Evolutionary conservation across 2,888 invertebrate genomes (phyloP).

Genomic region (Megamerina dolium): DNA sequence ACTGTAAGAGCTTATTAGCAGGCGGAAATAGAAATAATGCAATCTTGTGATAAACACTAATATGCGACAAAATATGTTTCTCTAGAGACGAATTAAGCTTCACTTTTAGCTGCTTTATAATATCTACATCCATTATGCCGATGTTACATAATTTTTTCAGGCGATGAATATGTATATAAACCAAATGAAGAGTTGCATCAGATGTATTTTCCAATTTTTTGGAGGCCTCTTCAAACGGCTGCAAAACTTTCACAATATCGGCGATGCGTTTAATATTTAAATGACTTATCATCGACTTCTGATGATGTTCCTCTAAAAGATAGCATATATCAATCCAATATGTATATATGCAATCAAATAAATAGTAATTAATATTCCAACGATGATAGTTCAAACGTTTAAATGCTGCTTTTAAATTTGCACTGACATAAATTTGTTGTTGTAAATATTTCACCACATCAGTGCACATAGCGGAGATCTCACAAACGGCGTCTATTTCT

Average conservation of each 20-base stretch:
- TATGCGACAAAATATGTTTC: slow-evolving; percentile 1
- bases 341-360: neutral
- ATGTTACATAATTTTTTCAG: no score
- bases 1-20: slow-evolving; percentile 13
- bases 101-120: no score
- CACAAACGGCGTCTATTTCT: neutral
- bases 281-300: neutral
- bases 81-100: neutral
- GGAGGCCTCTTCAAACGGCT: slow-evolving; percentile 7
- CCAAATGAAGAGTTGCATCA: slow-evolving; percentile 4
- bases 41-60: slow-evolving; percentile 9
- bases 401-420: neutral
- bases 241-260: neutral
- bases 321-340: neutral
- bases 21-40: slow-evolving; percentile 13
- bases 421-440: neutral
- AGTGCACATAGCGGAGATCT: neutral
- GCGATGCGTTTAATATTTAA: neutral
- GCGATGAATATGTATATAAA: neutral
- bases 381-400: neutral
- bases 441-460: neutral
- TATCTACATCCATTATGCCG: no score
- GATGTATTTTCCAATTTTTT: slow-evolving; percentile 6
- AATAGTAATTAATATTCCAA: neutral
- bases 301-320: neutral